Evolutionary conservation across 2,888 invertebrate genomes (phyloP), one percentile per base, ranked within the genome.

Genomic region (Carterocephalus palaemon): DNA sequence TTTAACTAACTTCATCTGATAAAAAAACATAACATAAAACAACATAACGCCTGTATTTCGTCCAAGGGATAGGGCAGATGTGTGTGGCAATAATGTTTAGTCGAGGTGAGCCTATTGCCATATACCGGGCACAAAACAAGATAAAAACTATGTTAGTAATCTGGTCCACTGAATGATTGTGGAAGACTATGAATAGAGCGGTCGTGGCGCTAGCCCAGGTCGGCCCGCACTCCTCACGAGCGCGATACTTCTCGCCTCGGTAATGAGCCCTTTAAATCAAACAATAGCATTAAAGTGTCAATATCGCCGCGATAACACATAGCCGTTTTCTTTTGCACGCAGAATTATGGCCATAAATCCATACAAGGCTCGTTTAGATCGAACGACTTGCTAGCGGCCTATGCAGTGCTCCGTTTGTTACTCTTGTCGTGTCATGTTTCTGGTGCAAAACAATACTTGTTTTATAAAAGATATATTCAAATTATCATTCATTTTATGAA

Each of bases 261-360:
- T 86, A 85, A 85, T 86, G 86, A 85, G 80, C 69, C 67, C 81
- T 77, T 73, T 86, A 86, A 84, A 86, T 85, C 86, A 86, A 85
- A 86, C 85, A 85, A 86, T 84, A 78, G 84, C 82, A 86, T 86
- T 86, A 86, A 81, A 75, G 84, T 86, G 86, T 86, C 86, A 85
- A 84, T 86, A 78, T 67, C 53, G 67, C 65, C 75, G 76, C 78
- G 84, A 82, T 84, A 85, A 76, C 80, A 81, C 82, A 77, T 77
- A 71, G 81, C 67, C 78, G 76, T 82, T 82, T 83, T 83, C 77
- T 84, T 82, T 83, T 77, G 75, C 75, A 75, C 67, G 64, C 67
- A 64, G 75, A 74, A 82, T 84, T 83, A 81, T 78, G 71, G 79
- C 67, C 57, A 84, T 85, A 85, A 85, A 85, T 85, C 71, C 71